Evolutionary conservation across 2,113 vertebrate genomes (phyloP), one percentile per base, ranked within the genome.

Genomic region (Pygoscelis adeliae): DNA sequence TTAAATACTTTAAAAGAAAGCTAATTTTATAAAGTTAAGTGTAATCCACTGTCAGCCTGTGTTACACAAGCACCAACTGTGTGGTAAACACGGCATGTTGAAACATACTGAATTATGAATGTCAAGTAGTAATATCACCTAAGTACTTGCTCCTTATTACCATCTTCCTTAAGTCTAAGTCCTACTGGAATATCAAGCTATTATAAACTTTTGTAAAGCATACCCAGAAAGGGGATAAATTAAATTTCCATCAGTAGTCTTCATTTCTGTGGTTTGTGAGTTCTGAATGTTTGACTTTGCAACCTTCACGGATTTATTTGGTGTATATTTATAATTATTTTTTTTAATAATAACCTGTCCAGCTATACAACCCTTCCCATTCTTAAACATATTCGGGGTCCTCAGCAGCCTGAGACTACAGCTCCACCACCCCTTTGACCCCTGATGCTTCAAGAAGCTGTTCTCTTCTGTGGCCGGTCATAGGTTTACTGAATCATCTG

Each of bases 241-340:
- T 66, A 23, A 49, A 84, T 56, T 73, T 90, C 27, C 25, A 29
- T 40, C 59, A 83, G 10, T 17, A 53, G 10, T 25, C 22, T 66
- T 84, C 9, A 34, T 71, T 84, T 67, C 52, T 52, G 9, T 13
- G 9, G 6, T 67, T 67, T 70, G 23, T 52, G n/a, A 59, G 14
- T 67, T 84, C 50, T 59, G 27, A 67, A 55, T 59, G 5, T 66
- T 91, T 38, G 13, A 63, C 30, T 84, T 78, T 17, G 14, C 38
- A 74, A 62, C 5, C 21, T 66, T 76, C 44, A 56, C 15, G 34
- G 38, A 59, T 79, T 53, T 93, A 27, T 47, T 27, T 58, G 6
- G 23, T 22, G 1, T n/a, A 2, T 34, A 10, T 5, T 2, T 62
- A 12, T 38, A 42, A 32, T 15, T 8, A 2, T 3, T 16, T 40